Evolutionary conservation across 2,888 invertebrate species (phyloP).

Genomic region (Drosophila eohydei): DNA sequence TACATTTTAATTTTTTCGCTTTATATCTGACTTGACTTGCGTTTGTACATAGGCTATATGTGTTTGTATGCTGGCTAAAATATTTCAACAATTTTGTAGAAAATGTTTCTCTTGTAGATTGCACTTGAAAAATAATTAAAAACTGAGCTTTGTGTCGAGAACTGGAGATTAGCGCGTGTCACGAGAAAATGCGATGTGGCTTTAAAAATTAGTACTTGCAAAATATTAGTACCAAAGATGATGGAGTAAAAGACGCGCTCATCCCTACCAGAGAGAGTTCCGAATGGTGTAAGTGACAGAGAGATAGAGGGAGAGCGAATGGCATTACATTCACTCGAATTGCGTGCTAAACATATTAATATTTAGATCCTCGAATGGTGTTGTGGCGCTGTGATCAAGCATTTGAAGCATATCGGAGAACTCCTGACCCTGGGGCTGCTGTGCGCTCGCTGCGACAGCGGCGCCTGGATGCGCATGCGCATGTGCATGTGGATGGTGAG

Average conservation of each 20-base stretch:
- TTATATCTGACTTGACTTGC: constrained; percentile 44
- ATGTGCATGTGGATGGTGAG: constrained; percentile 84
- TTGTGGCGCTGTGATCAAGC: constrained; percentile 92
- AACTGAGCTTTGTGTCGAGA: constrained; percentile 24
- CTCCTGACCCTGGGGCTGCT: constrained; percentile 90
- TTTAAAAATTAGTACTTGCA: neutral
- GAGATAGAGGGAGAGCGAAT: neutral
- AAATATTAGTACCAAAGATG: neutral
- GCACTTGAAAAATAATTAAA: constrained; percentile 60
- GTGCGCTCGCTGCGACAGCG: constrained; percentile 84
- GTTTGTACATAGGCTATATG: constrained; percentile 24
- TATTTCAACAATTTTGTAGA: constrained; percentile 66
- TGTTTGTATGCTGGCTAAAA: constrained; percentile 38
- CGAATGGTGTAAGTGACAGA: neutral
- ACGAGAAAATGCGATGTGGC: constrained; percentile 7
- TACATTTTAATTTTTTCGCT: constrained; percentile 54
- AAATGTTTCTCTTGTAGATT: constrained; percentile 55
- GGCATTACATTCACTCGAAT: constrained; percentile 87
- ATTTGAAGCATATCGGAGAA: constrained; percentile 97
- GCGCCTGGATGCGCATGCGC: constrained; percentile 84
- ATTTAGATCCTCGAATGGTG: constrained; percentile 95
- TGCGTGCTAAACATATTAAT: constrained; percentile 95
- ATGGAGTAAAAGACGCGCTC: constrained; percentile 23
- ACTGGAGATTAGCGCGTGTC: constrained; percentile 31
- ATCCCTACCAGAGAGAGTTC: constrained; percentile 22